A percentile compares a stretch with the other conserved stretches of the same genome.
Evolutionary conservation across 2,113 vertebrate species (phyloP).

Genomic region (Xenopus borealis): DNA sequence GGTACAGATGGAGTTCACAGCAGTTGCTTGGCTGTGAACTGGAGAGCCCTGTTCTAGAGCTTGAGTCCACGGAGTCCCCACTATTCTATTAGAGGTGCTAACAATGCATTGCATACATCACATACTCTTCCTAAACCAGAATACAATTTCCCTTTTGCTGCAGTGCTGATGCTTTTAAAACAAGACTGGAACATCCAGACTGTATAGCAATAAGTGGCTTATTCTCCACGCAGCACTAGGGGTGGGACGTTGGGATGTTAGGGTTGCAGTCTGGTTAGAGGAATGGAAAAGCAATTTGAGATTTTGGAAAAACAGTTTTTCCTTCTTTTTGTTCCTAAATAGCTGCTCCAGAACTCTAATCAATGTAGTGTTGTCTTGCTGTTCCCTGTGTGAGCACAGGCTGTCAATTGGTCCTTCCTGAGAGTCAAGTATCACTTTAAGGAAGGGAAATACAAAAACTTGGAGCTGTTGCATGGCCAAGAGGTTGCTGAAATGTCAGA

Average conservation of each 20-base stretch:
- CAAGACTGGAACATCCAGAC: not conserved
- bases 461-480: not conserved
- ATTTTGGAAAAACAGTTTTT: not conserved
- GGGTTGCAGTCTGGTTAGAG: not conserved
- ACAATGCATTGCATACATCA: slow-evolving; percentile 15
- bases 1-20: not conserved
- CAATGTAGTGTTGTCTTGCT: slow-evolving; percentile 12
- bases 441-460: not conserved
- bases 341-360: not conserved
- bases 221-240: not conserved
- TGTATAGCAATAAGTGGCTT: not conserved
- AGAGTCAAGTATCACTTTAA: slow-evolving; percentile 13
- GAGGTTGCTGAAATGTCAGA: slow-evolving; percentile 1
- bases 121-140: slow-evolving; percentile 9
- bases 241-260: not conserved
- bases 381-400: not conserved
- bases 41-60: not conserved
- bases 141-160: slow-evolving; percentile 35
- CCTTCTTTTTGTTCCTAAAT: not conserved
- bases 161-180: slow-evolving; percentile 7
- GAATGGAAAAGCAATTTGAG: not conserved
- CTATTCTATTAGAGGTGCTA: slow-evolving; percentile 23
- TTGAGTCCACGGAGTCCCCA: not conserved
- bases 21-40: not conserved
- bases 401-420: not conserved